These are phyloP conservation scores for Lepus americanus DNA, from an alignment of 2,113 vertebrate species.

Conservation along the genomic window DNA sequence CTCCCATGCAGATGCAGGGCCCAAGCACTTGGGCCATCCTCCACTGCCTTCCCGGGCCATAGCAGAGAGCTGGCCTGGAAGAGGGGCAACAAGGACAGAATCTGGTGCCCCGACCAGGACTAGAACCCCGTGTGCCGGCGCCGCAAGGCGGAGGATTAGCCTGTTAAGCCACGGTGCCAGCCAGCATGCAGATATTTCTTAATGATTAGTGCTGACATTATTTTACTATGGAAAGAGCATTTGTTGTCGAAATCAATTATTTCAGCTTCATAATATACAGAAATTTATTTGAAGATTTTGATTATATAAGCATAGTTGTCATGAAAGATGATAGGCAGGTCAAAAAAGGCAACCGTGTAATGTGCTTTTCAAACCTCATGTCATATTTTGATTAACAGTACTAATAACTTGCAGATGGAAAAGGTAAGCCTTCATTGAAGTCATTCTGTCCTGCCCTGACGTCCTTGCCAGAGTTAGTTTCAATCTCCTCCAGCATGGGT, in stretches of 20 bases:
- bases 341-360: neutral
- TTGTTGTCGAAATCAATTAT: neutral
- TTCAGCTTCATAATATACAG: neutral
- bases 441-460: neutral
- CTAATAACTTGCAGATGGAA: neutral
- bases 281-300: neutral
- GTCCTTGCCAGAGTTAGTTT: neutral
- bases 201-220: neutral
- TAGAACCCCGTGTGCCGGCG: no score
- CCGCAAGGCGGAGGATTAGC: no score
- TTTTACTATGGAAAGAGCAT: neutral
- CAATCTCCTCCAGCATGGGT: neutral
- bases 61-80: no score
- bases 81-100: no score
- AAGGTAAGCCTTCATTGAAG: neutral
- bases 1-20: no score
- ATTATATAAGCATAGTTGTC: neutral
- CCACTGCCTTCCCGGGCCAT: no score
- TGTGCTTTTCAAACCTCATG: neutral
- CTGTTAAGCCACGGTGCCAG: no score
- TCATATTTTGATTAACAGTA: constrained; percentile 36
- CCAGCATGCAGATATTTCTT: neutral
- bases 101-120: no score
- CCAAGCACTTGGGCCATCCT: no score
- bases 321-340: neutral